Evolutionary conservation across 2,797 vertebrate species (phyloP), one percentile per base, ranked within the genome.

Genomic region (Sebastes variabilis): DNA sequence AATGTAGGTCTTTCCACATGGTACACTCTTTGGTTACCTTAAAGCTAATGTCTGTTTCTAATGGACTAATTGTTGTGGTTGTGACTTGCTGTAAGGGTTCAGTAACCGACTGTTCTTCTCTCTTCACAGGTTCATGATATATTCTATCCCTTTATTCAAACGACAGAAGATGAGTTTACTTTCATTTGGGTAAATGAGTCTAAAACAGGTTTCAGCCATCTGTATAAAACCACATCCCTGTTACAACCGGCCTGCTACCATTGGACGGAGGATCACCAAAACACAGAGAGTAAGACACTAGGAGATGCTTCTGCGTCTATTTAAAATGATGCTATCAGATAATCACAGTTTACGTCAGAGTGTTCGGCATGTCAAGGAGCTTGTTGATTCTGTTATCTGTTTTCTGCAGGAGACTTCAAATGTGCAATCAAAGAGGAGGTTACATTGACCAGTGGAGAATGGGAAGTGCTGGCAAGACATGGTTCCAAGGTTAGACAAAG

Each of bases 401-500:
- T 69, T 72, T 64, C 20, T 61, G 22, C 74, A 98, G 97, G 96
- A 89, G 97, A 98, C 74, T 98, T 98, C 91, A 97, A 96, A 77
- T 97, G 97, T 89, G 95, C 96, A 74, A 90, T 98, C 89, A 97
- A 96, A 82, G 97, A 98, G 88, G 97, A 98, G 89, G 56, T 97
- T 4, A 95, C 96, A 3, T 87, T 98, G 92, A 98, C 97, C 72
- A 94, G 92, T 67, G 97, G 97, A 29, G 97, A 98, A 27, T 98
- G 97, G 97, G 97, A 98, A 84, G 97, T 98, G 70, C 81, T 98
- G 88, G 96, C 97, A 0, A 95, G 97, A 87, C 97, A 98, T 0
- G 97, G 97, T 52, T 97, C 97, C 42, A 98, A 98, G 96, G 97
- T 98, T 92, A 86, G 89, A 67, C 9, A 9, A 5, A 24, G 25